These are phyloP conservation scores for Drosophila paulistorum DNA, from an alignment of 1,140 invertebrate genomes.

Conservation along the genomic window DNA sequence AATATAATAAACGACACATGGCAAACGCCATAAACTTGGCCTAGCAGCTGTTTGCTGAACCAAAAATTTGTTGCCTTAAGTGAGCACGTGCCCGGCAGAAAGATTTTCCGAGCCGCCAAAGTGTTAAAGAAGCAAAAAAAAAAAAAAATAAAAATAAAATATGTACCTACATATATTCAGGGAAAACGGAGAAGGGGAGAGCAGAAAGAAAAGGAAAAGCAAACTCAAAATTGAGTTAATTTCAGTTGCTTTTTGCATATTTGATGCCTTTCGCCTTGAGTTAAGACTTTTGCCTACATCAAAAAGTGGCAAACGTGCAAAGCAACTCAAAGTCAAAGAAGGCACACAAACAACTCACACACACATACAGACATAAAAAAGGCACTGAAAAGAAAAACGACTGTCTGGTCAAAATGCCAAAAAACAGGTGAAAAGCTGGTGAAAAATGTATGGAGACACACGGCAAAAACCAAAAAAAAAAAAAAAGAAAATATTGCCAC, in stretches of 20 bases:
- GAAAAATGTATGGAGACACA: background rate
- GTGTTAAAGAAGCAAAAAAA: conserved; percentile 1
- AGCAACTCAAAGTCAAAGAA: conserved; percentile 10
- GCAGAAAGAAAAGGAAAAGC: background rate
- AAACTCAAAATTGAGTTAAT: conserved; percentile 53
- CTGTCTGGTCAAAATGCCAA: conserved; percentile 8
- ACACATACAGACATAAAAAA: background rate
- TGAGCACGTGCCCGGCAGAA: conserved; percentile 9
- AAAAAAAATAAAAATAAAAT: too few species aligned
- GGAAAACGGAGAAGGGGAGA: background rate
- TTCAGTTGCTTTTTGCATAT: conserved; percentile 46
- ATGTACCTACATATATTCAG: too few species aligned
- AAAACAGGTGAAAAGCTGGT: conserved; percentile 11
- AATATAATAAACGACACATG: conserved; percentile 12
- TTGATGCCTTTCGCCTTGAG: conserved; percentile 40
- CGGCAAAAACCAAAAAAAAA: background rate
- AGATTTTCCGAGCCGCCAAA: conserved; percentile 9
- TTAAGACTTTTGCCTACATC: conserved; percentile 15
- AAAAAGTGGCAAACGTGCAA: conserved; percentile 13
- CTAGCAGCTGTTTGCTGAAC: conserved; percentile 10
- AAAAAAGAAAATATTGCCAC: conserved; percentile 6
- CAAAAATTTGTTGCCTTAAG: conserved; percentile 13
- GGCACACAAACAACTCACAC: background rate
- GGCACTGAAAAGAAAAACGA: conserved; percentile 4
- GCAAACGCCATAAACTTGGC: conserved; percentile 8